phyloP scores from a whole-genome alignment of 2,797 vertebrate species.

The Microctenopoma lineatum region DNA sequence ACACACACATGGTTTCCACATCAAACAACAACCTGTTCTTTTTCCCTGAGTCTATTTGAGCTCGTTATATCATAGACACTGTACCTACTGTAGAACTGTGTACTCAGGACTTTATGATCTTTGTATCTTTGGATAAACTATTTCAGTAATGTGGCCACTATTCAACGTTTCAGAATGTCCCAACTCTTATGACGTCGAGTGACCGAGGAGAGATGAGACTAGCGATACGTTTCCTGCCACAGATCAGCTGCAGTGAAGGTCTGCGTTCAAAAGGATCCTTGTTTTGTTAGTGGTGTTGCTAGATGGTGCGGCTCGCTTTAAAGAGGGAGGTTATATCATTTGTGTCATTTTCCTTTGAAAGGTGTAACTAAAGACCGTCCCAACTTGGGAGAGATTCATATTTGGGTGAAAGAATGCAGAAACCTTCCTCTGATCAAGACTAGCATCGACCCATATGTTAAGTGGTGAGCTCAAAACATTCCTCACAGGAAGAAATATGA shows the following conservation, averaged over 20 bases:
- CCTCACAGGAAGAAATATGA: no score
- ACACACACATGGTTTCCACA: conserved; percentile 38
- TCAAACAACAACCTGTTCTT: conserved; percentile 25
- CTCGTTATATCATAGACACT: conserved; percentile 36
- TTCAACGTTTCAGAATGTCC: conserved; percentile 78
- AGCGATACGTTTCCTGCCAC: conserved; percentile 90
- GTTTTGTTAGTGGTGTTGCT: not conserved
- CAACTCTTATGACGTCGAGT: conserved; percentile 77
- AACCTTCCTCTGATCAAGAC: conserved; percentile 88
- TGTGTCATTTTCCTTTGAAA: conserved; percentile 30
- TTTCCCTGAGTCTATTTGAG: conserved; percentile 19
- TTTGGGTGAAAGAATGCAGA: conserved; percentile 96
- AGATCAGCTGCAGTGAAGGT: conserved; percentile 84
- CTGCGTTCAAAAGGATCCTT: not conserved
- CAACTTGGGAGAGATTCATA: conserved; percentile 92
- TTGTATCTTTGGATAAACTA: conserved; percentile 2
- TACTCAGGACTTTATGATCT: conserved; percentile 2
- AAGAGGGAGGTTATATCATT: no score
- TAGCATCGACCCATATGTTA: conserved; percentile 92
- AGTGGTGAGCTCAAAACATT: conserved; percentile 86
- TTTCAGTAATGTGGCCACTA: conserved; percentile 24
- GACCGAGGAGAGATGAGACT: conserved; percentile 92
- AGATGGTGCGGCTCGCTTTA: not conserved
- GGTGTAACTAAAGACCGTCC: conserved; percentile 78
- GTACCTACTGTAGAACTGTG: not conserved